A percentile compares a stretch with the other conserved stretches of the same genome.
phyloP scores from a whole-genome alignment of 1,140 invertebrate genomes.

The Nephila pilipes region DNA sequence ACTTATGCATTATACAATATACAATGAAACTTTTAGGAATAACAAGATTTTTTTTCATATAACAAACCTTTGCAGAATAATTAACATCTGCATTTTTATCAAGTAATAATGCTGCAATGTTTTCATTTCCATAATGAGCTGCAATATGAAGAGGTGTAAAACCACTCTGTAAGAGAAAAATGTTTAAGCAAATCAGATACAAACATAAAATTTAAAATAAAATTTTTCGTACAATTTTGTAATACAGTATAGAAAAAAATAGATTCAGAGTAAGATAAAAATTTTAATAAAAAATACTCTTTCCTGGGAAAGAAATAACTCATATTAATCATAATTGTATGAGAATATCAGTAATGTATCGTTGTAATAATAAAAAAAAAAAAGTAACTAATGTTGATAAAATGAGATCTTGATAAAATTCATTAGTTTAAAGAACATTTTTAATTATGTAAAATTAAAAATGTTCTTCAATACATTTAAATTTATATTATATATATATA shows the following conservation, averaged over 20 bases:
- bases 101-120: constrained; percentile 92
- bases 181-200: neutral
- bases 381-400: too few species aligned
- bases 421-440: too few species aligned
- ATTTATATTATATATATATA: too few species aligned
- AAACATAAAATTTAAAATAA: neutral
- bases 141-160: constrained; percentile 99
- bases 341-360: too few species aligned
- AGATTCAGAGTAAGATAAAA: neutral
- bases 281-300: neutral
- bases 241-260: neutral
- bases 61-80: constrained; percentile 90
- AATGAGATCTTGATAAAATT: too few species aligned
- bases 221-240: neutral
- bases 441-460: too few species aligned
- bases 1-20: too few species aligned
- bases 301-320: neutral
- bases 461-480: too few species aligned
- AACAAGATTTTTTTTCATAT: too few species aligned
- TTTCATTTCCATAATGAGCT: constrained; percentile 86
- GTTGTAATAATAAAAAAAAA: too few species aligned
- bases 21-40: too few species aligned
- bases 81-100: constrained; percentile 98
- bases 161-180: constrained; percentile 86
- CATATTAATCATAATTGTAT: too few species aligned